Base-by-base conservation (phyloP, 35 echinoderm and acorn worm genomes). In the Amphiura filiformis region DNA sequence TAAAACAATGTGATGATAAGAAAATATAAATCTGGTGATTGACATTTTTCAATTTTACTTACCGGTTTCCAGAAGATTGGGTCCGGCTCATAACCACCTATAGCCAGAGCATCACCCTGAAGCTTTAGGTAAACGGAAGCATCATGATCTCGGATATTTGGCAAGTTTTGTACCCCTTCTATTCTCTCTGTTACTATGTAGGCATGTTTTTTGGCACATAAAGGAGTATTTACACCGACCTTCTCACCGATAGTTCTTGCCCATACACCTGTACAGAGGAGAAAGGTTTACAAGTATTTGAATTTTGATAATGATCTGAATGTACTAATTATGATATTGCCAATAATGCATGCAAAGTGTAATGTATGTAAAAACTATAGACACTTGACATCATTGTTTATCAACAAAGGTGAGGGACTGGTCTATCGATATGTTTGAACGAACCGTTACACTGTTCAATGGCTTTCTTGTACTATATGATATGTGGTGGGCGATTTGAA, bases 121-220 rank as follows among this genome's bases (percentile, higher is more conserved):
- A 97, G 84, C 77, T 97, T 97, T 11, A 97, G 75, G 80, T 97
- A 97, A 0, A 94, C 76, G 17, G 95, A 97, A 1, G 92, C 88
- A 89, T 97, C 92, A 86, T 97, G 95, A 82, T 97, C 95, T 32
- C 95, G n/a, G 12, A 97, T 89, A 31, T 97, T 97, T 0, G 95
- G 95, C 95, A 97, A 88, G 39, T 91, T 91, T 35, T 93, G 88
- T 34, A 97, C 91, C 0, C 95, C 95, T 78, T 97, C 95, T 34
- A 97, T 93, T 38, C 95, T 75, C 36, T 97, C 95, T 0, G 95
- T 86, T 12, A 97, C 95, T 13, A 97, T 78, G 56, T 97, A 97
- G 11, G 92, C 92, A 93, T 97, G 95, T 37, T 94, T 85, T 82
- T 94, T 91, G 3, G 92, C 92, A 36, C 88, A 57, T 18, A 97